Percentiles rank a stretch among this genome's conserved stretches.
Conservation (phyloP, 1,140 invertebrate genomes). For the Matsumurasca onukii region DNA sequence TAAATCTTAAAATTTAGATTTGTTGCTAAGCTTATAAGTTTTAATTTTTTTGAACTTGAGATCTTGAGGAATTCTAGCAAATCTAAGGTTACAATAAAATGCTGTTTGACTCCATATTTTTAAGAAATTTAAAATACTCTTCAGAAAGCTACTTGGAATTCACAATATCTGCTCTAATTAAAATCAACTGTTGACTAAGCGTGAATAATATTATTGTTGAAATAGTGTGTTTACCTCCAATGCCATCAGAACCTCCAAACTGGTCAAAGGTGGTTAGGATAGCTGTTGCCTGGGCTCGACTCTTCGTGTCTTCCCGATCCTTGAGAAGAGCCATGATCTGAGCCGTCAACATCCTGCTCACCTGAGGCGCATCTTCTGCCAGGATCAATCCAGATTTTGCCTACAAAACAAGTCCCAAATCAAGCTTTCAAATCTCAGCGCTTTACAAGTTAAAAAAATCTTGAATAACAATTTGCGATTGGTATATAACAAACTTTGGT, state of each 20-base stretch:
- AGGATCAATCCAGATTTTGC: slow-evolving; percentile 85
- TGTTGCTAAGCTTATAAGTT: no score
- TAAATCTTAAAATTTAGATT: no score
- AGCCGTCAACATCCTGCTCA: slow-evolving; percentile 83
- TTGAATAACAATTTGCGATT: no score
- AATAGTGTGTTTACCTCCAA: not conserved
- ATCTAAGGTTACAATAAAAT: no score
- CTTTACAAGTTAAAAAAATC: no score
- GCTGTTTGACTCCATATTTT: no score
- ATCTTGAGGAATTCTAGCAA: no score
- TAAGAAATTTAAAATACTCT: not conserved
- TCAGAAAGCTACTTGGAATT: not conserved
- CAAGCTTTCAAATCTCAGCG: no score
- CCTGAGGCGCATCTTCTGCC: slow-evolving; percentile 87
- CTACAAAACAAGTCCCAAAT: slow-evolving; percentile 48
- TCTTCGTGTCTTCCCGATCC: slow-evolving; percentile 61
- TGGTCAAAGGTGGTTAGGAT: no score
- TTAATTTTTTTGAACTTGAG: no score
- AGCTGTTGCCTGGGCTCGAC: not conserved
- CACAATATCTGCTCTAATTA: not conserved
- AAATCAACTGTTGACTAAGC: not conserved
- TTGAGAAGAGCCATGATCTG: slow-evolving; percentile 67
- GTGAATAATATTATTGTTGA: not conserved
- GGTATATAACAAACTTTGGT: no score
- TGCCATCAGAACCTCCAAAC: not conserved